Evolutionary conservation across 1,140 invertebrate species (phyloP), one percentile per base, ranked within the genome.

Genomic region (Hypsibius dujardini): DNA sequence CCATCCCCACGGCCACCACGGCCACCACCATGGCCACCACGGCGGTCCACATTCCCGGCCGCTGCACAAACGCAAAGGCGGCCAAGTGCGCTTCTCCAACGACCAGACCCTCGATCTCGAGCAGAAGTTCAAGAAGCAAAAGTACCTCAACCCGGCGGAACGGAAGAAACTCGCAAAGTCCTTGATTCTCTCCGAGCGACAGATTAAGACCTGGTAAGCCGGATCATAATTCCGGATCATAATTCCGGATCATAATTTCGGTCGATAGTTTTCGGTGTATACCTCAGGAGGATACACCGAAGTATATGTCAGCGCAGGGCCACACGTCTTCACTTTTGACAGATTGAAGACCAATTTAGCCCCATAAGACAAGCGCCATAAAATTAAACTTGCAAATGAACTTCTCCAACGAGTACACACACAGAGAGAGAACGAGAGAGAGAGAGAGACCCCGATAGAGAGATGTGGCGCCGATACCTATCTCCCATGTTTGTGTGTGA

Each of bases 131-230:
- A 81, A 82, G 59, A 84, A 83, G 71, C 86, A 88, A 76, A 90
- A 90, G 78, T 91, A 91, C 78, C 79, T 90, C 47, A 88, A 87
- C 72, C 87, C 88, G 0, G 86, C 87, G 74, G 88, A 90, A 76
- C 80, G 88, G 46, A 84, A 87, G 71, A 82, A 86, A 71, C 78
- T 90, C 71, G 88, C 89, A 0, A 84, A 85, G 62, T 81, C 85
- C 2, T 78, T 90, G 1, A 84, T 85, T 73, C 81, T 90, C 1
- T 87, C 86, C 42, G 89, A 90, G 77, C 81, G 88, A 78, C 89
- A 91, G 83, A 87, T 88, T 73, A 75, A 72, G 71, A 42, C n/a
- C 42, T 1, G 1, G 67, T 46, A 72, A 67, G 45, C 42, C 46
- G n/a, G n/a, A n/a, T n/a, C n/a, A n/a, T n/a, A n/a, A n/a, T n/a